Evolutionary conservation across 2,888 invertebrate genomes (phyloP).

Genomic region (Quadriops clusia): DNA sequence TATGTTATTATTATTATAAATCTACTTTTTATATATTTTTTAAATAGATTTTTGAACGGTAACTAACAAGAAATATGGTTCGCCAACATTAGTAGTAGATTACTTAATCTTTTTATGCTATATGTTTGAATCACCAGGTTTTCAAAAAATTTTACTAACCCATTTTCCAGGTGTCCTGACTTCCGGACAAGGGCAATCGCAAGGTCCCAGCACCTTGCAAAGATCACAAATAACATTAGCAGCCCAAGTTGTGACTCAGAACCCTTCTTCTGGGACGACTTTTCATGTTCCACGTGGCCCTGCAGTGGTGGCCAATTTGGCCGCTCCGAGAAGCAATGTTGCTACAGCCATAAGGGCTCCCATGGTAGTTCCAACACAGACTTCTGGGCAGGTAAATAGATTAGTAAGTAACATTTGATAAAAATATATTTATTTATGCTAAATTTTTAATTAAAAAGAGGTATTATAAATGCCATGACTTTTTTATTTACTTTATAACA

Average conservation of each 20-base stretch:
- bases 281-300: slow-evolving; percentile 46
- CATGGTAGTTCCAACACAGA: slow-evolving; percentile 32
- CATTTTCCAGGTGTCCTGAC: too few species aligned
- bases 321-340: slow-evolving; percentile 54
- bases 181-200: slow-evolving; percentile 21
- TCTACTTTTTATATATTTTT: too few species aligned
- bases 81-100: too few species aligned
- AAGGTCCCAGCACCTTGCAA: slow-evolving; percentile 26
- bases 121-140: too few species aligned
- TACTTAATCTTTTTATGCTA: too few species aligned
- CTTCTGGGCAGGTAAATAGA: slow-evolving; percentile 15
- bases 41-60: too few species aligned
- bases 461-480: too few species aligned
- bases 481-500: too few species aligned
- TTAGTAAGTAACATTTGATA: background rate
- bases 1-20: too few species aligned
- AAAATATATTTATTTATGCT: background rate
- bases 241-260: slow-evolving; percentile 29
- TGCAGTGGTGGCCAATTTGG: slow-evolving; percentile 63
- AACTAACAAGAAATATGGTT: too few species aligned
- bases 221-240: slow-evolving; percentile 34
- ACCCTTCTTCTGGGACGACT: slow-evolving; percentile 25
- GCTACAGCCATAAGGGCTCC: slow-evolving; percentile 35
- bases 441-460: slow-evolving; percentile 1
- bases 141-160: too few species aligned